These are phyloP conservation scores for Catharus ustulatus DNA, from an alignment of 2,797 vertebrate genomes.

Conservation along the genomic window DNA sequence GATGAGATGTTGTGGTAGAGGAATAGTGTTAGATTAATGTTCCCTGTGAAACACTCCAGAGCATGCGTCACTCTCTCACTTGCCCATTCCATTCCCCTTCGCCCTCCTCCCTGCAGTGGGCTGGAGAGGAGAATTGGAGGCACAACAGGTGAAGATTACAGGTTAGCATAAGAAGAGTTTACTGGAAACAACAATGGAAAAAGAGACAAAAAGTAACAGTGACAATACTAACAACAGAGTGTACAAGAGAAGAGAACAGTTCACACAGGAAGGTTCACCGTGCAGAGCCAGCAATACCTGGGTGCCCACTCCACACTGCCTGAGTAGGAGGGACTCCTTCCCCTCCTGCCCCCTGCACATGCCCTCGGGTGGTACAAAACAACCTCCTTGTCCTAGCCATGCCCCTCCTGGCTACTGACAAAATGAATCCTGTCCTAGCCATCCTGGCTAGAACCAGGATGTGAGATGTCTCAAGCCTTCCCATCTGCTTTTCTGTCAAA, in stretches of 20 bases:
- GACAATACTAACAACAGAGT: too few relatives aligned
- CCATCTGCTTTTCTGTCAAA: not conserved
- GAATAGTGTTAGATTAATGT: not conserved
- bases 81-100: not conserved
- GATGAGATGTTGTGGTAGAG: not conserved
- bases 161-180: not conserved
- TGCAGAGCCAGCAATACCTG: not conserved
- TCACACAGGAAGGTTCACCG: not conserved
- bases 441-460: not conserved
- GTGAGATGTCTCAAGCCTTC: not conserved
- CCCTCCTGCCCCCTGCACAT: too few relatives aligned
- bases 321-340: too few relatives aligned
- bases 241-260: rapidly evolving
- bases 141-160: not conserved
- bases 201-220: not conserved
- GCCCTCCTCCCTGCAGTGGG: too few relatives aligned
- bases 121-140: not conserved
- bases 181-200: not conserved
- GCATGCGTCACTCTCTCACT: rapidly evolving
- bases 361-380: not conserved
- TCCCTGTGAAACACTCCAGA: not conserved
- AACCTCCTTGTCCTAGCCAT: not conserved
- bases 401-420: not conserved
- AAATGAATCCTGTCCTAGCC: not conserved
- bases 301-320: not conserved